A percentile compares a stretch with the other conserved stretches of the same genome.
Evolutionary conservation across 2,888 invertebrate species (phyloP).

Genomic region (Hydropsyche betteni): DNA sequence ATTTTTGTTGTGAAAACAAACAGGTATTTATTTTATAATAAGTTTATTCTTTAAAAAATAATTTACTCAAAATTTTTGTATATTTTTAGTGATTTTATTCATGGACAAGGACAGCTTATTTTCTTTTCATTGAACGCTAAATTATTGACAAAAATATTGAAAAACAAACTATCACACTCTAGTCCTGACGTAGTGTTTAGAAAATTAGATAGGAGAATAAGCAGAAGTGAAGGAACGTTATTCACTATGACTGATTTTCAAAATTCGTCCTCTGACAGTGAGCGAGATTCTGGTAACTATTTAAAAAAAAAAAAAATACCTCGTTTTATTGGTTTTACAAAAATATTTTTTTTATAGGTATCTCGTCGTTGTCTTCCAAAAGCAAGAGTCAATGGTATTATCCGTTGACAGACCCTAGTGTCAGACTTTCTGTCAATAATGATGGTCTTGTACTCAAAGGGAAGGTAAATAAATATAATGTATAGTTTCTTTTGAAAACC

Average conservation of each 20-base stretch:
- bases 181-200: constrained; percentile 47
- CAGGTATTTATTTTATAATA: constrained; percentile 58
- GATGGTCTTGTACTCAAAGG: constrained; percentile 55
- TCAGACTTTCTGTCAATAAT: constrained; percentile 58
- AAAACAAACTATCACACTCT: constrained; percentile 23
- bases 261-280: constrained; percentile 43
- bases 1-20: constrained; percentile 71
- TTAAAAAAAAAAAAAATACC: not conserved
- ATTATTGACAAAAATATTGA: too few species aligned
- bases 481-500: not conserved
- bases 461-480: constrained; percentile 55
- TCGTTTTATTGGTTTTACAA: too few species aligned
- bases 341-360: constrained; percentile 38
- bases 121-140: constrained; percentile 63
- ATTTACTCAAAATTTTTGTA: not conserved
- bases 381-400: constrained; percentile 55
- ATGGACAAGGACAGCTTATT: constrained; percentile 65
- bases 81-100: constrained; percentile 60
- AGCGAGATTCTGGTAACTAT: constrained; percentile 49
- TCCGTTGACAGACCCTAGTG: constrained; percentile 57
- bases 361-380: constrained; percentile 54
- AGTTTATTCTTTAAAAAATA: not conserved
- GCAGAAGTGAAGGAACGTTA: constrained; percentile 65
- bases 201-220: constrained; percentile 57
- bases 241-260: constrained; percentile 41